phyloP scores from a whole-genome alignment of 1,140 invertebrate species.

The Drosophila subpulchrella region DNA sequence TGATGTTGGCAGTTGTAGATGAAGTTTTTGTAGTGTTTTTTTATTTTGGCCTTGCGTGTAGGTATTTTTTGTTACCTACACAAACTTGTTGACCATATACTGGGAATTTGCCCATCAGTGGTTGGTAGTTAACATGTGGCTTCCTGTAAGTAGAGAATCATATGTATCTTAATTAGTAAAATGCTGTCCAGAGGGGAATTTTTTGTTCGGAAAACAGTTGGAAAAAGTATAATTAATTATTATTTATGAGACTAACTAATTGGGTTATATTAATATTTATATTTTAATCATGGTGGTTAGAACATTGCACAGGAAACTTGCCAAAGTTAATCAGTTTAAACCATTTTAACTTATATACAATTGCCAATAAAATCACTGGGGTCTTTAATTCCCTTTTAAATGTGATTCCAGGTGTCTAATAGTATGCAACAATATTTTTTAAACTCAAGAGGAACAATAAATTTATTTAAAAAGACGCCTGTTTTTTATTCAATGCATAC shows the following conservation, averaged over 20 bases:
- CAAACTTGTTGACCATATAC: slow-evolving; percentile 12
- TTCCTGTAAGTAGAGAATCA: slow-evolving; percentile 24
- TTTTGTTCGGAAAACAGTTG: not conserved
- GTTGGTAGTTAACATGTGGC: not conserved
- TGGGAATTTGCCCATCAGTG: not conserved
- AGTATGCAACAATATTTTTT: no score
- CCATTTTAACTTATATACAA: no score
- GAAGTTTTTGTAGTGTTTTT: slow-evolving; percentile 18
- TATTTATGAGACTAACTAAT: not conserved
- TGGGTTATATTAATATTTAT: not conserved
- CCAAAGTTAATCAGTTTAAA: no score
- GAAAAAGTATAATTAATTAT: not conserved
- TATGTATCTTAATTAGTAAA: slow-evolving; percentile 10
- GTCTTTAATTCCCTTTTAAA: no score
- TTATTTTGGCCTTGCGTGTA: no score
- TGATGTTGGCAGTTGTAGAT: slow-evolving; percentile 15
- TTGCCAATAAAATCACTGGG: no score
- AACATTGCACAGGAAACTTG: no score
- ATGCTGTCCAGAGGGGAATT: not conserved
- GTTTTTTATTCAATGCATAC: no score
- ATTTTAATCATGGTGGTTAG: not conserved
- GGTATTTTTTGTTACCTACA: slow-evolving; percentile 16
- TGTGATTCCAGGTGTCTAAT: no score
- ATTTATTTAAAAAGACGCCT: no score
- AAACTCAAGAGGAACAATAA: no score